Evolutionary conservation across 2,888 invertebrate genomes (phyloP).

Genomic region (Salticus scenicus): DNA sequence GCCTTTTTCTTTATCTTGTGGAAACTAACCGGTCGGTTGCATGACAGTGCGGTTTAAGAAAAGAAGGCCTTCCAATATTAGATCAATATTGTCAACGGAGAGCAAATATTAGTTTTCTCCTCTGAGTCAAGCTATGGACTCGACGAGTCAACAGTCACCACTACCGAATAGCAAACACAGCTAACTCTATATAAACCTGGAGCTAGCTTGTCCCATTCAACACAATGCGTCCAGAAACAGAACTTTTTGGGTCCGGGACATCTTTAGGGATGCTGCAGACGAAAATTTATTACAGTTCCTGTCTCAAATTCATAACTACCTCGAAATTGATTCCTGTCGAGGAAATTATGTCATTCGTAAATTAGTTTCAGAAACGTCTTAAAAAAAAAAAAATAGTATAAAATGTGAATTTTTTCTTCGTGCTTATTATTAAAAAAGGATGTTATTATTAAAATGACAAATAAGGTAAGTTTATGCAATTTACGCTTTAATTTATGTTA

Average conservation of each 20-base stretch:
- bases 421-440: no score
- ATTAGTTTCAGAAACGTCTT: no score
- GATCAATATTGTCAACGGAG: constrained; percentile 70
- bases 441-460: no score
- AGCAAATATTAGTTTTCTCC: constrained; percentile 70
- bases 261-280: not conserved
- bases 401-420: no score
- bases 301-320: no score
- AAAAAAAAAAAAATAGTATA: no score
- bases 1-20: constrained; percentile 30
- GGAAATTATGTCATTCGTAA: no score
- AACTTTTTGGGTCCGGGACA: constrained; percentile 24
- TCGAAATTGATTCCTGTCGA: no score
- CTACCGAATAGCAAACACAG: constrained; percentile 64
- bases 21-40: constrained; percentile 65
- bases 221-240: constrained; percentile 59
- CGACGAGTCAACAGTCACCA: constrained; percentile 68
- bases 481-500: no score
- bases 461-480: no score
- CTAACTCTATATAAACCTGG: constrained; percentile 69
- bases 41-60: constrained; percentile 66
- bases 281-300: no score
- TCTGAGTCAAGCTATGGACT: constrained; percentile 64
- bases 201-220: constrained; percentile 39
- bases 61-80: constrained; percentile 69